Evolutionary conservation across 2,888 invertebrate species (phyloP).

Genomic region (Charanyca ferruginea): DNA sequence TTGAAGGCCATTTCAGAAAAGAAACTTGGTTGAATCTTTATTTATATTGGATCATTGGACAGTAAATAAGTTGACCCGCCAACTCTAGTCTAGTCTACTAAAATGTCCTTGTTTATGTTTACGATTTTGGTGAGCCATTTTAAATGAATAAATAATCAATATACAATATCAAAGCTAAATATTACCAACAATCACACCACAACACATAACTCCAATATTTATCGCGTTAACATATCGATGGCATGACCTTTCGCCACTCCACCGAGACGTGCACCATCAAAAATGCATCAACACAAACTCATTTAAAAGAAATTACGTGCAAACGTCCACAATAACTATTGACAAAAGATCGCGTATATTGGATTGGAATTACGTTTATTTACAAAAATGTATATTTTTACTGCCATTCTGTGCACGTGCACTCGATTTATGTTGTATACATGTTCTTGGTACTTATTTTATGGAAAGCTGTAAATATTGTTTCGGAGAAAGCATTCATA

Average conservation of each 20-base stretch:
- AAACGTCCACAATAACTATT: conserved; percentile 28
- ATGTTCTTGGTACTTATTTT: conserved; percentile 39
- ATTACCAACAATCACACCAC: background rate
- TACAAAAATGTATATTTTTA: conserved; percentile 36
- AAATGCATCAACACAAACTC: conserved; percentile 30
- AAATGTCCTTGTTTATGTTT: too few relatives aligned
- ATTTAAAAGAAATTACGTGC: conserved; percentile 33
- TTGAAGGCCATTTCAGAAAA: too few relatives aligned
- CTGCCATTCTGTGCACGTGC: conserved; percentile 35
- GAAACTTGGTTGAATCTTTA: background rate
- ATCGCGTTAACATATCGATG: conserved; percentile 1
- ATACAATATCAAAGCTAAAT: too few relatives aligned
- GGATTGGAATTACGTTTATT: conserved; percentile 31
- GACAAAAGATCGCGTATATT: conserved; percentile 30
- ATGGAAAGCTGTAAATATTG: conserved; percentile 22
- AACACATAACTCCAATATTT: background rate
- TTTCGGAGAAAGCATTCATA: conserved; percentile 6
- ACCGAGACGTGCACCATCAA: conserved; percentile 19
- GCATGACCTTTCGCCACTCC: background rate
- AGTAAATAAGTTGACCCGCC: too few relatives aligned
- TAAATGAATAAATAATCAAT: too few relatives aligned
- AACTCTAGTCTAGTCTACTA: too few relatives aligned
- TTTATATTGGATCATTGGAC: background rate
- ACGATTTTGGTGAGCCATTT: too few relatives aligned
- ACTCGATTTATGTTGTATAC: conserved; percentile 11